Percentiles rank a stretch among this genome's conserved stretches.
Evolutionary conservation across 2,113 vertebrate species (phyloP).

Genomic region (Sprattus sprattus): DNA sequence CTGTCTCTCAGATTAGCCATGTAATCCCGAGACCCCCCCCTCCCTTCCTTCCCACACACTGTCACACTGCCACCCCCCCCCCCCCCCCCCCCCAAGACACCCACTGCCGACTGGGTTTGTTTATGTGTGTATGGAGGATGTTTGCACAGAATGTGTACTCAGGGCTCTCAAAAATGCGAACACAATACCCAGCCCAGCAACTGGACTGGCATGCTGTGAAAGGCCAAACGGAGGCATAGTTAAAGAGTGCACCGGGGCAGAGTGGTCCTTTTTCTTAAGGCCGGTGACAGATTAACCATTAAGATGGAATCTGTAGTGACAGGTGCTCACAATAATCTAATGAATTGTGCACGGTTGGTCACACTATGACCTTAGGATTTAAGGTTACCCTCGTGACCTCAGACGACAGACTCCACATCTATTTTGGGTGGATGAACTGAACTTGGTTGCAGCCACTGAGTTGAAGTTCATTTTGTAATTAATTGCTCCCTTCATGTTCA

Average conservation of each 20-base stretch:
- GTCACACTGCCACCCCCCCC: constrained; percentile 3
- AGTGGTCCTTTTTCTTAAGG: neutral
- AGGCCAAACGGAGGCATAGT: neutral
- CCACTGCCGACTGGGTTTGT: constrained; percentile 40
- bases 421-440: neutral
- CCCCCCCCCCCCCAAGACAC: constrained; percentile 11
- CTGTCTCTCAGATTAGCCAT: constrained; percentile 71
- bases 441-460: neutral
- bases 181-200: constrained; percentile 7
- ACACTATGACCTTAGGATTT: neutral
- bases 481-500: neutral
- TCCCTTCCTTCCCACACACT: constrained; percentile 22
- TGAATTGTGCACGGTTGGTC: neutral
- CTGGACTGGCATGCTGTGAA: neutral
- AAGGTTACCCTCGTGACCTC: neutral
- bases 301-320: neutral
- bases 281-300: neutral
- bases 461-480: neutral
- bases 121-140: constrained; percentile 36
- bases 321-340: neutral
- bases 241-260: neutral
- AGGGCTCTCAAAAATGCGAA: neutral
- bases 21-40: constrained; percentile 65
- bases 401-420: neutral
- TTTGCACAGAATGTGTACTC: neutral